A percentile compares a stretch with the other conserved stretches of the same genome.
These are phyloP conservation scores for Pithys albifrons DNA, from an alignment of 2,113 vertebrate genomes.

Conservation along the genomic window DNA sequence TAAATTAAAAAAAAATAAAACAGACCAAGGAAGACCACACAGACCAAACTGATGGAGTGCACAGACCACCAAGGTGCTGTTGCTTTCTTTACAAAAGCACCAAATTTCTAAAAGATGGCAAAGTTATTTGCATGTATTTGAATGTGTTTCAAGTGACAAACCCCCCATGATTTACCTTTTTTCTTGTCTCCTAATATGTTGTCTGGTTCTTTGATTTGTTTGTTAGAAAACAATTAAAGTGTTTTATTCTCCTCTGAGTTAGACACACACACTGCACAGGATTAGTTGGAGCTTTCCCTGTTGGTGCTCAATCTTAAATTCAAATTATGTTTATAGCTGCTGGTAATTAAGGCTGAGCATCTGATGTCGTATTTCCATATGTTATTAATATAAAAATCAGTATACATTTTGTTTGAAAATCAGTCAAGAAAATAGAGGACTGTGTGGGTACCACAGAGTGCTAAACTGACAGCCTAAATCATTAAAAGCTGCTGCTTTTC, in stretches of 20 bases:
- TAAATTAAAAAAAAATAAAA: neutral
- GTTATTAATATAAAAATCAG: neutral
- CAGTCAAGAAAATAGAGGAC: neutral
- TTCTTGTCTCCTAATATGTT: neutral
- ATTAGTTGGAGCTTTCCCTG: neutral
- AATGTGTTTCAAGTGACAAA: neutral
- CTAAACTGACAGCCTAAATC: neutral
- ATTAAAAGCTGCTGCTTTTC: neutral
- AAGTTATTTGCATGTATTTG: neutral
- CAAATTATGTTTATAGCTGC: neutral
- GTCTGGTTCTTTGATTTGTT: neutral
- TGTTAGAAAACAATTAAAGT: neutral
- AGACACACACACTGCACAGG: neutral
- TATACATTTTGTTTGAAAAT: neutral
- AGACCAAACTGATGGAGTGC: accelerated
- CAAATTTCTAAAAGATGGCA: neutral
- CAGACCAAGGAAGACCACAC: neutral
- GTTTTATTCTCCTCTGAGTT: neutral
- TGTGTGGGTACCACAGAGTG: neutral
- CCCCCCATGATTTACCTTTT: neutral
- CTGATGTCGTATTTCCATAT: neutral
- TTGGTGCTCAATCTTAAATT: neutral
- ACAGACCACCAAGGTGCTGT: neutral
- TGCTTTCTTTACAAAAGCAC: neutral
- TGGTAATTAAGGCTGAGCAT: neutral